Percentiles rank a stretch among this genome's conserved stretches.
phyloP scores from a whole-genome alignment of 2,797 vertebrate species.

The Oceanodroma leucorhoa region DNA sequence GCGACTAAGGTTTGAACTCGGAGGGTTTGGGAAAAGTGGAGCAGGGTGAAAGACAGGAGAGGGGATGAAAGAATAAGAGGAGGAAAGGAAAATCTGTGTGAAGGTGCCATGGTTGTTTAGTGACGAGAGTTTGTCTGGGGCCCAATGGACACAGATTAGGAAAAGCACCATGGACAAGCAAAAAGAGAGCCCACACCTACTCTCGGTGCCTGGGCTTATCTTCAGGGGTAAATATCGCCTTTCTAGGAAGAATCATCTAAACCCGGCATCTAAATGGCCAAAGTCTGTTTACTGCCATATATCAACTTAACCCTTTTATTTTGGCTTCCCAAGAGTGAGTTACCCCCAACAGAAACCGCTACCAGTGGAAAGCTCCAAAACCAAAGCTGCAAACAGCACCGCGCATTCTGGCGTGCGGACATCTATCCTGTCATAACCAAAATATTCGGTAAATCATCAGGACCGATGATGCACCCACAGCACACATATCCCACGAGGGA shows the following conservation, averaged over 20 bases:
- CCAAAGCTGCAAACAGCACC: not conserved
- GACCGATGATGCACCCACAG: fast-evolving
- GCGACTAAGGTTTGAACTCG: not conserved
- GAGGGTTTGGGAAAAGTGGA: not conserved
- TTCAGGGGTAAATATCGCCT: not conserved
- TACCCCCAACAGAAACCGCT: fast-evolving
- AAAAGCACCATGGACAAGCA: not conserved
- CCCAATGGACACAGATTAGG: not conserved
- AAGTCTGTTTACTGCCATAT: not conserved
- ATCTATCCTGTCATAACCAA: not conserved
- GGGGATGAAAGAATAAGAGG: not conserved
- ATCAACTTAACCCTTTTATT: not conserved
- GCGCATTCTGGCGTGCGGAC: fast-evolving
- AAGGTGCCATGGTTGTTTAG: not conserved
- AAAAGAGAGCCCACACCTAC: not conserved
- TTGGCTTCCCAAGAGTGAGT: not conserved
- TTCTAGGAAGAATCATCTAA: not conserved
- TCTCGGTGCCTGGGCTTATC: fast-evolving
- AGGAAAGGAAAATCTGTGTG: not conserved
- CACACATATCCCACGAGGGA: not conserved
- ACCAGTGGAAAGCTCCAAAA: not conserved
- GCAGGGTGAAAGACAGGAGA: not conserved
- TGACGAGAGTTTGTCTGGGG: fast-evolving
- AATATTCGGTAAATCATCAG: not conserved
- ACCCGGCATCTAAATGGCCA: not conserved